Evolutionary conservation across 1,140 invertebrate genomes (phyloP).

Genomic region (Acromyrmex charruanus): DNA sequence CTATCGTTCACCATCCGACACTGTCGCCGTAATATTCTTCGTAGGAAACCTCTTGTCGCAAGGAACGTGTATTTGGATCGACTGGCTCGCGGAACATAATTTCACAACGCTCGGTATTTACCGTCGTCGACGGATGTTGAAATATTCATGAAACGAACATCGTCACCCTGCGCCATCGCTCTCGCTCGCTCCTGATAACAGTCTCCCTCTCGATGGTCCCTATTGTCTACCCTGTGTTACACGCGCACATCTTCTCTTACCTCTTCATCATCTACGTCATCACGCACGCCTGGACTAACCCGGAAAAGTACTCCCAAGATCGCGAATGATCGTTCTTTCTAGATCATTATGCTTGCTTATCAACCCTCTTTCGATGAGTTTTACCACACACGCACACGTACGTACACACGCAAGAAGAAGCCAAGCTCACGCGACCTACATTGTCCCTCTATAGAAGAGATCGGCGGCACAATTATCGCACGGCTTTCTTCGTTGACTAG

Average conservation of each 20-base stretch:
- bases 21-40: constrained; percentile 27
- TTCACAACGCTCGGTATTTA: constrained; percentile 77
- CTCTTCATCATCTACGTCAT: constrained; percentile 54
- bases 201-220: constrained; percentile 77
- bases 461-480: constrained; percentile 44
- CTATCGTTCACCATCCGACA: constrained; percentile 7
- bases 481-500: constrained; percentile 63
- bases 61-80: constrained; percentile 47
- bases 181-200: constrained; percentile 37
- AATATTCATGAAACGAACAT: constrained; percentile 82
- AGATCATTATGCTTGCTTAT: constrained; percentile 32
- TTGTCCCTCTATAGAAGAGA: constrained; percentile 17
- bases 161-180: constrained; percentile 27
- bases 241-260: constrained; percentile 67
- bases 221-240: constrained; percentile 80
- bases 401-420: constrained; percentile 44
- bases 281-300: constrained; percentile 49
- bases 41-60: constrained; percentile 37
- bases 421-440: constrained; percentile 41
- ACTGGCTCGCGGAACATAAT: constrained; percentile 70
- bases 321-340: constrained; percentile 20
- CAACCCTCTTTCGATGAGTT: background rate
- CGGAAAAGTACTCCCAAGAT: background rate
- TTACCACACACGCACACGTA: constrained; percentile 21
- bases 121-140: constrained; percentile 74